Evolutionary conservation across 2,113 vertebrate species (phyloP).

Genomic region (Todiramphus saurophagus): DNA sequence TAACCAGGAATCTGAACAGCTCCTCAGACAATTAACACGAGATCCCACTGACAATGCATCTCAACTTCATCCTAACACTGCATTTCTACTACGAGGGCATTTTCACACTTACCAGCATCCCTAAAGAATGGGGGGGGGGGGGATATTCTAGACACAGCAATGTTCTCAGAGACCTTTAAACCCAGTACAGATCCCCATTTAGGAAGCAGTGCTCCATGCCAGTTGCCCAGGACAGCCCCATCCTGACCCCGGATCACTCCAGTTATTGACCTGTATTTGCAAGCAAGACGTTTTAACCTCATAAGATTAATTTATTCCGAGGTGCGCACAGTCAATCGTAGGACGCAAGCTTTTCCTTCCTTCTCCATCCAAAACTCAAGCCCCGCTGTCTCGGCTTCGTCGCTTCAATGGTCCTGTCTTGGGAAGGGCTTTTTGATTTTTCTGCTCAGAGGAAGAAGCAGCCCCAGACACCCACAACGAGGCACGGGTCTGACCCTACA

Average conservation of each 20-base stretch:
- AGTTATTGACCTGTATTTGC: neutral
- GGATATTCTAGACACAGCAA: too few species aligned
- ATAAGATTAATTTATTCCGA: neutral
- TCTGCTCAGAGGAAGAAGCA: neutral
- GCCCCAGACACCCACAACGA: neutral
- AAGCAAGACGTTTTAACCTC: neutral
- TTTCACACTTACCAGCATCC: neutral
- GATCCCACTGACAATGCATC: neutral
- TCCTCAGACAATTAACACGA: neutral
- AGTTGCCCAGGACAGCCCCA: neutral
- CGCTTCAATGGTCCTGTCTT: accelerated
- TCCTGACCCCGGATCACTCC: neutral
- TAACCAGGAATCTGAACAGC: neutral
- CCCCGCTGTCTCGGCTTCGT: neutral
- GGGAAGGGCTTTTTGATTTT: neutral
- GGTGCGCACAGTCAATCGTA: neutral
- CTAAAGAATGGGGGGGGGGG: neutral
- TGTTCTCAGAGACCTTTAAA: neutral
- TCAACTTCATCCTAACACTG: neutral
- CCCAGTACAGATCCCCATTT: too few species aligned
- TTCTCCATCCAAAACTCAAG: neutral
- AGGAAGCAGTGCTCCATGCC: neutral
- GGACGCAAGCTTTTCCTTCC: neutral
- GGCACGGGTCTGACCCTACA: neutral
- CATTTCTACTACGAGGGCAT: neutral